A percentile compares a stretch with the other conserved stretches of the same genome.
Conservation (phyloP, 2,888 invertebrate genomes). For the Petrolisthes cinctipes region DNA sequence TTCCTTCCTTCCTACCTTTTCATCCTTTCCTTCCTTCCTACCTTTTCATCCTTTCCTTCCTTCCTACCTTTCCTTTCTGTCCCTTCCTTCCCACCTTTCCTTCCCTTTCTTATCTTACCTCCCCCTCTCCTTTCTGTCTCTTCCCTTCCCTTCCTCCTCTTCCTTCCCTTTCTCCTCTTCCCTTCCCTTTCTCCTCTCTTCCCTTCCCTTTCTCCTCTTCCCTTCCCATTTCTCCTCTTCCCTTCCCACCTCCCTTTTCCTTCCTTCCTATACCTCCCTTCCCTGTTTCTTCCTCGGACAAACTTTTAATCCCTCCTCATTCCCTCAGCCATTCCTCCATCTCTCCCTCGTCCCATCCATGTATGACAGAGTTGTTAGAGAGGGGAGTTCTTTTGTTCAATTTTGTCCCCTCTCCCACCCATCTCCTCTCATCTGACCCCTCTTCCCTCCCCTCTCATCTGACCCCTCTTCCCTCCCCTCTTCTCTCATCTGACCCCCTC, state of each 20-base stretch:
- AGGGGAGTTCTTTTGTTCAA: too few relatives aligned
- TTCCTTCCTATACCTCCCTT: neutral
- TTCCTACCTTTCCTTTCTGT: neutral
- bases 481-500: neutral
- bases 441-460: too few relatives aligned
- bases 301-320: neutral
- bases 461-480: too few relatives aligned
- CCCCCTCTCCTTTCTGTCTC: neutral
- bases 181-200: neutral
- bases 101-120: conserved; percentile 1
- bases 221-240: neutral
- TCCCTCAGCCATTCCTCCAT: neutral
- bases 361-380: too few relatives aligned
- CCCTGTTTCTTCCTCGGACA: neutral
- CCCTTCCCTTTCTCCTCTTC: neutral
- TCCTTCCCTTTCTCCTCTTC: neutral
- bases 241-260: neutral
- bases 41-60: too few relatives aligned
- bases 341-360: too few relatives aligned
- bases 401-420: conserved; percentile 7
- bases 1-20: neutral
- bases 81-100: neutral
- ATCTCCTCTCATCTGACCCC: too few relatives aligned
- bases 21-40: neutral
- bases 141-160: neutral